Evolutionary conservation across 2,888 invertebrate genomes (phyloP).

Genomic region (Hypercompe scribonia): DNA sequence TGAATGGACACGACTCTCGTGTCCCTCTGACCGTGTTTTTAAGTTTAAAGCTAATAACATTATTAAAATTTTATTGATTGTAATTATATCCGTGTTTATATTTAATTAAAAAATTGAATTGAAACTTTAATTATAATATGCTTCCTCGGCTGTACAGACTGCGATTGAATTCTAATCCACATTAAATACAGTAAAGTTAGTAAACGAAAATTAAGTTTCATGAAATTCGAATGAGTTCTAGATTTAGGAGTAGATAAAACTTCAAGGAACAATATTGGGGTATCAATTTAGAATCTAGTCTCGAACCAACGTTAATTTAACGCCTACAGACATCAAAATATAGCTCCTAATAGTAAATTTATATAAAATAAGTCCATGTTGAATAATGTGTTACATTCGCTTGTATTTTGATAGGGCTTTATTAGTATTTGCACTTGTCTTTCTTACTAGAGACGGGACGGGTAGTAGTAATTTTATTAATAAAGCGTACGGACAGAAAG

Average conservation of each 20-base stretch:
- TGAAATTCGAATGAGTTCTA: conserved; percentile 5
- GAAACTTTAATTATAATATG: not conserved
- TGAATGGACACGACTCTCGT: conserved; percentile 42
- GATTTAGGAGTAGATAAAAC: conserved; percentile 15
- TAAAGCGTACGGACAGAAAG: conserved; percentile 24
- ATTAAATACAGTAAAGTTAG: not conserved
- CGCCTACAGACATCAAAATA: conserved; percentile 21
- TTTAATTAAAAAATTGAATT: conserved; percentile 17
- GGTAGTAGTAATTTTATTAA: conserved; percentile 31
- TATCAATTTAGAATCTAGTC: conserved; percentile 22
- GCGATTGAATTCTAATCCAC: conserved; percentile 20
- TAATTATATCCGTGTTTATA: conserved; percentile 28
- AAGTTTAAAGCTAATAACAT: conserved; percentile 37
- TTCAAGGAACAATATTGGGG: conserved; percentile 18
- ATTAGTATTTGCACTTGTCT: conserved; percentile 17
- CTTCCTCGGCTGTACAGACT: conserved; percentile 1
- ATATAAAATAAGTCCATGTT: conserved; percentile 30
- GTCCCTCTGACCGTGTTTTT: conserved; percentile 23
- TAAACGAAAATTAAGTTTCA: conserved; percentile 2
- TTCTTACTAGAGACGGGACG: conserved; percentile 13
- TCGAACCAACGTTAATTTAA: conserved; percentile 25
- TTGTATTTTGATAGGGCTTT: conserved; percentile 23
- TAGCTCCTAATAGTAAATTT: not conserved
- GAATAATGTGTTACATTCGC: conserved; percentile 26
- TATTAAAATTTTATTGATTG: conserved; percentile 44